phyloP scores from a whole-genome alignment of 2,797 vertebrate species.

The Micropoecilia bifurca region DNA sequence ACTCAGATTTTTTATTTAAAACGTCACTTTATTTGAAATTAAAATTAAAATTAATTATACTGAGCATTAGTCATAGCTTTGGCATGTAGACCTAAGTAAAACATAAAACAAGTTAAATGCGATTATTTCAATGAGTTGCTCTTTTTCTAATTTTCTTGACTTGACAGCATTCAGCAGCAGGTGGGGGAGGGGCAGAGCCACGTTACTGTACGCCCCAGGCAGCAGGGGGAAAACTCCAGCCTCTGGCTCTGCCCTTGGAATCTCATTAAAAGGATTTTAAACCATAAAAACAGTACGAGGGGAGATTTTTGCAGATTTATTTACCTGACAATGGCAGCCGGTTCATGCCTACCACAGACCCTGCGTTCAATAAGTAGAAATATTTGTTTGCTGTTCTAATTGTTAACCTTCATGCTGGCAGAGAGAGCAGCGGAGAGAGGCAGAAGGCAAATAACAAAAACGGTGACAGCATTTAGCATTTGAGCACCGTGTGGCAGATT shows the following conservation, averaged over 20 bases:
- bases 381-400: conserved; percentile 29
- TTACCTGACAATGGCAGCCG: background rate
- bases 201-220: background rate
- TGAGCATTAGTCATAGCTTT: background rate
- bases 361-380: conserved; percentile 7
- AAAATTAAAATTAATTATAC: background rate
- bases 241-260: background rate
- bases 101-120: background rate
- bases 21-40: background rate
- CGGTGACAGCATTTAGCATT: conserved; percentile 34
- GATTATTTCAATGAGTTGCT: background rate
- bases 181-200: background rate
- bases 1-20: background rate
- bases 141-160: background rate
- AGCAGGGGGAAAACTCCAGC: background rate
- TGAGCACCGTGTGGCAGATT: conserved; percentile 51
- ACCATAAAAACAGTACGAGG: background rate
- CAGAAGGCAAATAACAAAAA: conserved; percentile 35
- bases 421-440: conserved; percentile 34
- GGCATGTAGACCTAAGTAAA: background rate
- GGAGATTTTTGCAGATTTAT: background rate
- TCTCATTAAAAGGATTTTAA: background rate
- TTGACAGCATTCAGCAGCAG: background rate
- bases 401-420: conserved; percentile 54
- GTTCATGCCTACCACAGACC: background rate